These are phyloP conservation scores for Berghia stephanieae DNA, from an alignment of 1,140 invertebrate species.

Conservation along the genomic window DNA sequence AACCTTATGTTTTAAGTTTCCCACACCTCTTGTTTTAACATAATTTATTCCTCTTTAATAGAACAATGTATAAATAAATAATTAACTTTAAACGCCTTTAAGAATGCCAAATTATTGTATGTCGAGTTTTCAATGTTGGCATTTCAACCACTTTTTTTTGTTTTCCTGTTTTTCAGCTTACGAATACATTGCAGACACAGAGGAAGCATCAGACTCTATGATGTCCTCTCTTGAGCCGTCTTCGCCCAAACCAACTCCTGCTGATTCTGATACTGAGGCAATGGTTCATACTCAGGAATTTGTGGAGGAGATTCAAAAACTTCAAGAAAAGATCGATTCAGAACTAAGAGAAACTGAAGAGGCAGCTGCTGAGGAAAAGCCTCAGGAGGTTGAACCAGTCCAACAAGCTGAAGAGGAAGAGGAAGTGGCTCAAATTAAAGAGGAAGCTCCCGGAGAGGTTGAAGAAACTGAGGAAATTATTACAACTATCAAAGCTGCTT, in stretches of 20 bases:
- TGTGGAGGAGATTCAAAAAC: conserved; percentile 54
- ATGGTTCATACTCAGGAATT: conserved; percentile 47
- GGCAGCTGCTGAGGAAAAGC: conserved; percentile 30
- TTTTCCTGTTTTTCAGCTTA: conserved; percentile 77
- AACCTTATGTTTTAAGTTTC: too few relatives aligned
- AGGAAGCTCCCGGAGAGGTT: conserved; percentile 24
- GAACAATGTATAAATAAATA: too few relatives aligned
- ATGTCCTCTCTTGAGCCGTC: conserved; percentile 58
- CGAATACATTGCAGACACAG: conserved; percentile 90
- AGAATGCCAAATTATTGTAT: too few relatives aligned
- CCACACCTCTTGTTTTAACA: too few relatives aligned
- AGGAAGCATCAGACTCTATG: conserved; percentile 74
- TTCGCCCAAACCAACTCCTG: conserved; percentile 52
- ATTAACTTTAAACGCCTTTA: too few relatives aligned
- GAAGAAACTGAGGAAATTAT: too few relatives aligned
- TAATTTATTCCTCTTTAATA: too few relatives aligned
- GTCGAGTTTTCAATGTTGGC: neutral
- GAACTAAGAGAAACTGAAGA: conserved; percentile 45
- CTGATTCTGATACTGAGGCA: conserved; percentile 54
- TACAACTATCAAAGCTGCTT: too few relatives aligned
- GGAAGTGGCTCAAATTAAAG: conserved; percentile 34
- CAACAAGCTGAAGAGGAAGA: too few relatives aligned
- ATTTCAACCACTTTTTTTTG: neutral
- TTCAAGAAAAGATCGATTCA: conserved; percentile 49
- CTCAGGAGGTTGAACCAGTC: conserved; percentile 31